phyloP scores from a whole-genome alignment of 2,797 vertebrate genomes.

The Gallinago stenura region DNA sequence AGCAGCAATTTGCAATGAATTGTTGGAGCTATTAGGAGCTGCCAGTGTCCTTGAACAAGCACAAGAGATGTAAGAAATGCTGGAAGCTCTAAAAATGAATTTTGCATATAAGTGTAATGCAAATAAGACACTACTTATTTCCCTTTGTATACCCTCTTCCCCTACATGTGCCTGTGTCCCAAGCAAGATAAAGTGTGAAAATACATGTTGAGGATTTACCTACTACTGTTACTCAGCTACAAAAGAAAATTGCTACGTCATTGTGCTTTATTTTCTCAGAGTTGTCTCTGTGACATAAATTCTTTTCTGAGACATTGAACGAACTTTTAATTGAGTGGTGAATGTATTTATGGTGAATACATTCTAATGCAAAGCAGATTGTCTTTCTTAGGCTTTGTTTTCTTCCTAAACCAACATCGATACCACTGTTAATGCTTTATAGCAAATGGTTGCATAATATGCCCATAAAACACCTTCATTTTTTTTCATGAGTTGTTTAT shows the following conservation, averaged over 20 bases:
- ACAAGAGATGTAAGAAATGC: background rate
- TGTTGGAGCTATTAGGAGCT: background rate
- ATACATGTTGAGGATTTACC: background rate
- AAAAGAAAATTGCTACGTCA: background rate
- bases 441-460: slow-evolving; percentile 27
- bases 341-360: background rate
- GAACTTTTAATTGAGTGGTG: background rate
- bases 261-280: background rate
- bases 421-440: background rate
- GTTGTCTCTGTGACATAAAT: background rate
- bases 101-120: background rate
- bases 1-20: background rate
- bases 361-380: background rate
- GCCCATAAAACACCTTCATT: background rate
- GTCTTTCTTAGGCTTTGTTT: background rate
- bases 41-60: background rate
- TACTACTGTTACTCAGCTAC: background rate
- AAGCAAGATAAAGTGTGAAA: background rate
- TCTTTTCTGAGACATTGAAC: background rate
- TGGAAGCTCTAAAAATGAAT: background rate
- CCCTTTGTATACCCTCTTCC: background rate
- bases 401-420: background rate
- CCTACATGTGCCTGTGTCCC: background rate
- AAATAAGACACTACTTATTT: background rate
- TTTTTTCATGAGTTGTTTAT: background rate